phyloP scores from a whole-genome alignment of 2,888 invertebrate species.

The Molorchus minor region DNA sequence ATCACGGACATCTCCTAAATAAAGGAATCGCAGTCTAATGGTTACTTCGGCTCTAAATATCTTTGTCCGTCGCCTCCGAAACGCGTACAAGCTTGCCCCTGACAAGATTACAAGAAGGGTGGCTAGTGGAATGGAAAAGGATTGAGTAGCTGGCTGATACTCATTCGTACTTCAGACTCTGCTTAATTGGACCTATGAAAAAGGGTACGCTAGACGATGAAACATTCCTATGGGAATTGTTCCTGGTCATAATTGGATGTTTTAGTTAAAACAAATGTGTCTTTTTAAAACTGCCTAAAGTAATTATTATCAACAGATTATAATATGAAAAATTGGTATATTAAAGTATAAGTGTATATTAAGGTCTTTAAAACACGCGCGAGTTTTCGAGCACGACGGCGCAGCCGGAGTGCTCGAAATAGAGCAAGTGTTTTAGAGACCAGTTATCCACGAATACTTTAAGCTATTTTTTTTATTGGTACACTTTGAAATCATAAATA shows the following conservation, averaged over 20 bases:
- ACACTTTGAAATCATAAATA: too few species aligned
- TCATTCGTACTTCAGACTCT: not conserved
- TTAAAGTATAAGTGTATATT: too few species aligned
- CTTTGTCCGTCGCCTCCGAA: not conserved
- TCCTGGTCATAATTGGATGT: not conserved
- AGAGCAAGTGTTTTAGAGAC: too few species aligned
- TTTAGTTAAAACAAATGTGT: too few species aligned
- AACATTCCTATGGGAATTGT: not conserved
- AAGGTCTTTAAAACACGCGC: too few species aligned
- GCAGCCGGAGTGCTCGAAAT: too few species aligned
- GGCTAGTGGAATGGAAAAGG: slow-evolving; percentile 1
- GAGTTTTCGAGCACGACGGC: too few species aligned
- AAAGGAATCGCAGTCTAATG: slow-evolving; percentile 6
- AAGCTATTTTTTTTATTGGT: too few species aligned
- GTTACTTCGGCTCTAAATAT: slow-evolving; percentile 3
- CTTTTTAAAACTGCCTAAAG: too few species aligned
- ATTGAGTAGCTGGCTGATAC: not conserved
- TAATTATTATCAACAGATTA: too few species aligned
- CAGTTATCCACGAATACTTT: too few species aligned
- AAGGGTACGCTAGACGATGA: not conserved
- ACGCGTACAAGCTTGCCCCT: not conserved
- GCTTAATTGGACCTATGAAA: not conserved
- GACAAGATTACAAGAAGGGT: slow-evolving; percentile 10
- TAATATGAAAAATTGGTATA: too few species aligned
- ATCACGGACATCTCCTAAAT: slow-evolving; percentile 3